Evolutionary conservation across 1,140 invertebrate species (phyloP), one percentile per base, ranked within the genome.

Genomic region (Brachionus sp.): DNA sequence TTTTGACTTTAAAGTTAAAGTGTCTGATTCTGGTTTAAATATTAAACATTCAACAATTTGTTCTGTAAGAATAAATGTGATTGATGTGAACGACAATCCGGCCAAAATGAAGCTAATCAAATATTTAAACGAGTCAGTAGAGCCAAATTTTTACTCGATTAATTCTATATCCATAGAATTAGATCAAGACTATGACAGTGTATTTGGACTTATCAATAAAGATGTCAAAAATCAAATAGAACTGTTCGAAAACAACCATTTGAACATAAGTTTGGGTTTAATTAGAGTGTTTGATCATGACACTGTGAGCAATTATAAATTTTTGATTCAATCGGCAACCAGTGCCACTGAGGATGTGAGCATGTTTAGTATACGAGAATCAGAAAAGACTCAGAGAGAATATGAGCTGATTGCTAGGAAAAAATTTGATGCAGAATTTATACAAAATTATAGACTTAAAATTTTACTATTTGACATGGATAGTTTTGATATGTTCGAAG

Each of bases 51-150:
- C 77, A 66, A 29, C 62, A 62, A 4, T 80, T 33, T 80, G 77
- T 19, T 66, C 50, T 10, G 50, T 62, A 3, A 35, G 77, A 35
- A 35, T 80, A 29, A 80, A 66, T 25, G 33, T 80, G 6, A 80
- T 39, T 23, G 77, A 80, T 66, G n/a, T 39, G 23, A 80, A 80
- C 42, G 77, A 80, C 33, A 80, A 80, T 13, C 50, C 46, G 39
- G 77, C 77, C 25, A 57, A 80, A 80, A 9, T 80, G 10, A 57
- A 66, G 19, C 3, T 80, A 42, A 37, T 80, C 7, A 80, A 80
- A 25, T 80, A 37, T 25, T 44, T 62, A 39, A 66, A 80, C 39
- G 77, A 78, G 25, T 57, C 77, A 19, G 35, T 78, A 9, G 42
- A 53, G 46, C 3, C 23, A 0, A 46, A 46, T 16, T 78, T 37